Base-by-base conservation (phyloP, 1,140 invertebrate species). In the Venustaconcha ellipsiformis region DNA sequence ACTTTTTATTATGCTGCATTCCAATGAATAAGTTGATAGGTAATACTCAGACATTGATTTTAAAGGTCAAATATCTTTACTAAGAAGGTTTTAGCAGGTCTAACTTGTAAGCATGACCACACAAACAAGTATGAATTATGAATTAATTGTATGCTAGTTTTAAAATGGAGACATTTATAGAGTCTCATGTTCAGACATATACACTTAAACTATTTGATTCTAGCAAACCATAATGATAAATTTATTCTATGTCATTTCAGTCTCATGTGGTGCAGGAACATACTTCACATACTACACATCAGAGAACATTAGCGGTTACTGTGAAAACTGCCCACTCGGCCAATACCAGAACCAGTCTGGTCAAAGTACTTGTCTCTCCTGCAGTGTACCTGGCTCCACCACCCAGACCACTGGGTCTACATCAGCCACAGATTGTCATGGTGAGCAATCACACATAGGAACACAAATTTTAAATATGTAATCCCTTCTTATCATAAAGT, bases 201-300 rank as follows among this genome's bases (percentile, higher is more conserved):
- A 37, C 37, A 37, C 37, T 37, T 37, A 37, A 37, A 37, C 37
- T 37, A 11, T 6, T 11, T 8, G 37, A 48, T 48, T 48, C 37
- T 48, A 6, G 37, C 37, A 48, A 48, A 48, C 37, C 37, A 48
- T 48, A 48, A 11, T 48, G 11, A 6, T 48, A 57, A 59, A 30
- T 59, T n/a, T 65, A 12, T 70, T 20, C 55, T 66, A 1, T 57
- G 68, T 17, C 60, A 17, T 81, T 71, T 55, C 65, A 86, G 84
- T 84, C n/a, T 30, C 78, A 18, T 86, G 85, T 79, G 82, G 83
- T 14, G 74, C 81, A 23, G 85, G 85, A 48, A 86, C 81, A 17
- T 85, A 76, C 70, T 84, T 72, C 70, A 59, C 55, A 3, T 65
- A 67, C 57, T 60, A 57, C 6, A 59, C 58, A 15, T 48, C 20